phyloP scores from a whole-genome alignment of 1,140 invertebrate species.

The Atopsyche davidsoni region DNA sequence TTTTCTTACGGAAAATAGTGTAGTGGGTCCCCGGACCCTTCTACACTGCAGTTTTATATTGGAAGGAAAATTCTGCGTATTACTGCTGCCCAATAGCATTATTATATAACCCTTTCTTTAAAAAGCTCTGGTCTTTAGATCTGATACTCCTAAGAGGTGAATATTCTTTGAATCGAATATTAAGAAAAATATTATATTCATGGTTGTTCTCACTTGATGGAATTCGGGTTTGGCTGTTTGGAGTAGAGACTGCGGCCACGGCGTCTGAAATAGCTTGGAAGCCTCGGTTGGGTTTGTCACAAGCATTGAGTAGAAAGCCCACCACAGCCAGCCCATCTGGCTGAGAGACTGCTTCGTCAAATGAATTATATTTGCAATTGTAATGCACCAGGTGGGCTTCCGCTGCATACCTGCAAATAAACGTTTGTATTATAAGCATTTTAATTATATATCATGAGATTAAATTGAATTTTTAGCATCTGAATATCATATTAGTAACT shows the following conservation, averaged over 20 bases:
- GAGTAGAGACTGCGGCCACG: not conserved
- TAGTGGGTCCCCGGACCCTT: too few relatives aligned
- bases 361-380: conserved; percentile 64
- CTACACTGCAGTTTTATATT: too few relatives aligned
- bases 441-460: too few relatives aligned
- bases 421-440: too few relatives aligned
- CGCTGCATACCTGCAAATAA: conserved; percentile 56
- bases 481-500: too few relatives aligned
- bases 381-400: conserved; percentile 76
- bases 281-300: conserved; percentile 35
- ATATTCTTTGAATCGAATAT: not conserved
- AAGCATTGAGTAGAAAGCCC: conserved; percentile 64
- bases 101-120: not conserved
- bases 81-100: not conserved
- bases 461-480: too few relatives aligned
- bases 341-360: conserved; percentile 61
- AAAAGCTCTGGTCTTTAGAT: not conserved
- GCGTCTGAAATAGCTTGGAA: conserved; percentile 32
- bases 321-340: conserved; percentile 72
- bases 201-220: conserved; percentile 8
- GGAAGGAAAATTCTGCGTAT: not conserved
- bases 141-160: not conserved
- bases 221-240: conserved; percentile 1
- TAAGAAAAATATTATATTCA: too few relatives aligned
- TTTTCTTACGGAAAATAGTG: too few relatives aligned